Percentiles rank a stretch among this genome's conserved stretches.
These are phyloP conservation scores for Abrostola triplasia DNA, from an alignment of 2,888 invertebrate species.

Conservation along the genomic window DNA sequence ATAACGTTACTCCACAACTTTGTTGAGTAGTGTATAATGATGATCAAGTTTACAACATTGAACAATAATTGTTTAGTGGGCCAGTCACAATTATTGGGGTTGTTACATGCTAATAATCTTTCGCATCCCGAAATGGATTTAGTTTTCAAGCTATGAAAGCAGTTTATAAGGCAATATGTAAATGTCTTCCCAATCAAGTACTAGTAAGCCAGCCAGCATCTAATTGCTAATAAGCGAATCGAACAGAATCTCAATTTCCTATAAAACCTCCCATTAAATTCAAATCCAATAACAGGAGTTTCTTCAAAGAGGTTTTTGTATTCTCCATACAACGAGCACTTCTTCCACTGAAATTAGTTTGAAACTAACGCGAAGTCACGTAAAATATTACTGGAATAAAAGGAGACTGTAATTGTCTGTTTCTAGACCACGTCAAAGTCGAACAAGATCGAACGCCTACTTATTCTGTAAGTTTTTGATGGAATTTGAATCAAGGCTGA, in stretches of 20 bases:
- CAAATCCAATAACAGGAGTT: conserved; percentile 40
- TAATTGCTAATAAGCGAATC: conserved; percentile 6
- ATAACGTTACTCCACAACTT: too few relatives aligned
- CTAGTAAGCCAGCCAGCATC: not conserved
- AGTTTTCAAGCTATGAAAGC: too few relatives aligned
- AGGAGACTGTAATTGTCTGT: conserved; percentile 40
- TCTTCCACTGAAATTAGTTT: conserved; percentile 59
- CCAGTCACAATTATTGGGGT: too few relatives aligned
- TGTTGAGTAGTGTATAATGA: too few relatives aligned
- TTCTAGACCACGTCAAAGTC: conserved; percentile 44
- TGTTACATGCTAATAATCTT: too few relatives aligned
- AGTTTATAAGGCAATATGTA: too few relatives aligned
- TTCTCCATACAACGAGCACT: conserved; percentile 46
- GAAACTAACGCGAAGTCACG: conserved; percentile 67
- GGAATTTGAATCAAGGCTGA: conserved; percentile 47
- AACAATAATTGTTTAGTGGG: too few relatives aligned
- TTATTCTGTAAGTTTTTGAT: conserved; percentile 44
- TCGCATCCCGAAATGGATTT: too few relatives aligned
- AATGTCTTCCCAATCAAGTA: not conserved
- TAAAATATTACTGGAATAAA: conserved; percentile 68
- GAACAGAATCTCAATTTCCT: not conserved
- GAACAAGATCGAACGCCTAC: conserved; percentile 45
- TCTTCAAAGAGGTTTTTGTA: conserved; percentile 52
- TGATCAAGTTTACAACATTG: too few relatives aligned
- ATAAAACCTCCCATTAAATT: conserved; percentile 25